A percentile compares a stretch with the other conserved stretches of the same genome.
phyloP scores from a whole-genome alignment of 2,888 invertebrate species.

The Campoplex capitator region DNA sequence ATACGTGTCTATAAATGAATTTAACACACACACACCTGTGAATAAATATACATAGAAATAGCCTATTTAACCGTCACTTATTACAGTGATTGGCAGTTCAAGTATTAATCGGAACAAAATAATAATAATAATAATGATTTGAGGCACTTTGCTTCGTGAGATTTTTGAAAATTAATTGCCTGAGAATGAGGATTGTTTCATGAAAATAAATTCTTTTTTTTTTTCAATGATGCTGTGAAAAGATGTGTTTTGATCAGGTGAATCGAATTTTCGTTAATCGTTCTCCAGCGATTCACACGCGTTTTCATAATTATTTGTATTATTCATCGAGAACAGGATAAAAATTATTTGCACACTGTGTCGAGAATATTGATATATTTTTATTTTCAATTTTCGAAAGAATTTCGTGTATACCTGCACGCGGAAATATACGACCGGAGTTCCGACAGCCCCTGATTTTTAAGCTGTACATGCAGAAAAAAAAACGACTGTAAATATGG shows the following conservation, averaged over 20 bases:
- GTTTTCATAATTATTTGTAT: neutral
- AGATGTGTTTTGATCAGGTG: neutral
- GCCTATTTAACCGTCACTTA: neutral
- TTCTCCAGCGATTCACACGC: neutral
- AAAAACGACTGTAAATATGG: constrained; percentile 21
- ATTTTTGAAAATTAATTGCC: neutral
- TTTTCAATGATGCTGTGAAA: too few species aligned
- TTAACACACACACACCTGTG: constrained; percentile 2
- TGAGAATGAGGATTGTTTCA: neutral
- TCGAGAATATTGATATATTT: neutral
- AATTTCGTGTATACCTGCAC: constrained; percentile 38
- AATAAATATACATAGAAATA: constrained; percentile 14
- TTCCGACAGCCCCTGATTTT: constrained; percentile 27
- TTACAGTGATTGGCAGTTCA: constrained; percentile 9
- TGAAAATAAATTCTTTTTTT: too few species aligned
- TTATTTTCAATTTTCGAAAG: neutral
- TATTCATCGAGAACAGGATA: neutral
- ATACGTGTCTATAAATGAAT: constrained; percentile 16
- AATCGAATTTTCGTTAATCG: neutral
- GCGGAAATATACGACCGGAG: constrained; percentile 52
- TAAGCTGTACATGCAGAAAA: constrained; percentile 11
- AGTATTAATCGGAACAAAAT: neutral
- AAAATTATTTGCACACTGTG: neutral
- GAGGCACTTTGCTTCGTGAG: neutral
- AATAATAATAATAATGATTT: neutral